These are phyloP conservation scores for Ctenomys sociabilis DNA, from an alignment of 2,113 vertebrate species.

Conservation along the genomic window DNA sequence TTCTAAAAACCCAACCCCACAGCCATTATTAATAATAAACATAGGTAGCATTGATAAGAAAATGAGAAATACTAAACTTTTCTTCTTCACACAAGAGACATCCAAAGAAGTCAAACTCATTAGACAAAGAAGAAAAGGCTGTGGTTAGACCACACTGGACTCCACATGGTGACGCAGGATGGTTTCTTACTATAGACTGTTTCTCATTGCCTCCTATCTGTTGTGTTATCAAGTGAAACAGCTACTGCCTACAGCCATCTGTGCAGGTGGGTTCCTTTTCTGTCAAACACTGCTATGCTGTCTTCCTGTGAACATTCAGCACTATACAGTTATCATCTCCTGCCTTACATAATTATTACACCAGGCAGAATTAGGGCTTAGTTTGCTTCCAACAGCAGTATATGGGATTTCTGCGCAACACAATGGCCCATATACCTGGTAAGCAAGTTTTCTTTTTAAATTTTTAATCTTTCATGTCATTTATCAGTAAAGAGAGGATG, in stretches of 20 bases:
- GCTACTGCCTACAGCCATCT: not conserved
- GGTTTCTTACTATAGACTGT: not conserved
- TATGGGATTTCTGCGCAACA: not conserved
- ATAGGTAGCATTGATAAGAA: not conserved
- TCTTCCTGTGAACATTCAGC: not conserved
- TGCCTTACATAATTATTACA: not conserved
- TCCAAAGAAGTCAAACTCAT: not conserved
- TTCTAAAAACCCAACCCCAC: not conserved
- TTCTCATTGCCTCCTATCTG: not conserved
- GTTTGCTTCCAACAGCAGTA: not conserved
- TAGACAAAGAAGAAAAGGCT: not conserved
- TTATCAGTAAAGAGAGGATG: not conserved
- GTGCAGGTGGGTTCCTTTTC: not conserved
- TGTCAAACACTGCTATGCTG: not conserved
- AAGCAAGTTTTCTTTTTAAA: not conserved
- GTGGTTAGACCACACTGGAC: not conserved
- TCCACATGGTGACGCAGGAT: not conserved
- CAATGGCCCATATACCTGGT: not conserved
- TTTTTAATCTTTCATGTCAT: not conserved
- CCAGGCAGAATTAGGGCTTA: not conserved
- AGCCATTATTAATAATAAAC: not conserved
- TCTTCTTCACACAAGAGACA: not conserved
- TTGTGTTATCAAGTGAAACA: not conserved
- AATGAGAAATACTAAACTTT: not conserved
- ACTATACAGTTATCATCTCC: not conserved